These are phyloP conservation scores for Lepidostoma basale DNA, from an alignment of 1,140 invertebrate species.

Conservation along the genomic window DNA sequence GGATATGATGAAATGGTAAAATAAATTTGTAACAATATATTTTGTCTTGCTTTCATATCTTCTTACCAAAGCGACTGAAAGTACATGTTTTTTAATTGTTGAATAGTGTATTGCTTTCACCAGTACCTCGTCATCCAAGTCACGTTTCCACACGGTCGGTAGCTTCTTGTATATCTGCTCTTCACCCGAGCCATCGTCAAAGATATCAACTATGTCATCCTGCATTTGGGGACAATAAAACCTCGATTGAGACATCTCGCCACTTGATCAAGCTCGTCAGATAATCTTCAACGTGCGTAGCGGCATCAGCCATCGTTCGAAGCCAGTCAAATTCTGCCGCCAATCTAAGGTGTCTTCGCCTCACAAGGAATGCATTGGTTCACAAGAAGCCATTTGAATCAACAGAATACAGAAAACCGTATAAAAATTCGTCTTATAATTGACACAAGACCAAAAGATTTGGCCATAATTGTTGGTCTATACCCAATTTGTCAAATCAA, in stretches of 20 bases:
- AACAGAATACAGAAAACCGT: too few species aligned
- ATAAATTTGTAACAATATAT: not conserved
- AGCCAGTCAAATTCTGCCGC: conserved; percentile 15
- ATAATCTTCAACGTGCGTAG: conserved; percentile 17
- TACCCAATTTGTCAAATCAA: too few species aligned
- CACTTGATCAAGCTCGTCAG: conserved; percentile 2
- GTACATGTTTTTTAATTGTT: not conserved
- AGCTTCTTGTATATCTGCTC: conserved; percentile 44
- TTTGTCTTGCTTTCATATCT: not conserved
- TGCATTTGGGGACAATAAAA: conserved; percentile 32
- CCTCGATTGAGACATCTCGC: not conserved
- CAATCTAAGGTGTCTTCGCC: not conserved
- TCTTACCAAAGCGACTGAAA: too few species aligned
- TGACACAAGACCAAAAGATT: too few species aligned
- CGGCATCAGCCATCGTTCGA: conserved; percentile 3
- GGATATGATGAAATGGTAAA: not conserved
- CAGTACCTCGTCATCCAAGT: conserved; percentile 28
- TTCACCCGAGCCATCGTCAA: conserved; percentile 21
- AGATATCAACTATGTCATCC: conserved; percentile 36
- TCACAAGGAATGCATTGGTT: not conserved
- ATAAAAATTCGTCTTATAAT: too few species aligned
- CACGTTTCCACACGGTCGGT: conserved; percentile 26
- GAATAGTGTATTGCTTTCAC: too few species aligned
- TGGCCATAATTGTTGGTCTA: too few species aligned
- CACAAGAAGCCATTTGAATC: not conserved